Conservation (phyloP, 2,797 vertebrate species). For the Periophthalmus magnuspinnatus region DNA sequence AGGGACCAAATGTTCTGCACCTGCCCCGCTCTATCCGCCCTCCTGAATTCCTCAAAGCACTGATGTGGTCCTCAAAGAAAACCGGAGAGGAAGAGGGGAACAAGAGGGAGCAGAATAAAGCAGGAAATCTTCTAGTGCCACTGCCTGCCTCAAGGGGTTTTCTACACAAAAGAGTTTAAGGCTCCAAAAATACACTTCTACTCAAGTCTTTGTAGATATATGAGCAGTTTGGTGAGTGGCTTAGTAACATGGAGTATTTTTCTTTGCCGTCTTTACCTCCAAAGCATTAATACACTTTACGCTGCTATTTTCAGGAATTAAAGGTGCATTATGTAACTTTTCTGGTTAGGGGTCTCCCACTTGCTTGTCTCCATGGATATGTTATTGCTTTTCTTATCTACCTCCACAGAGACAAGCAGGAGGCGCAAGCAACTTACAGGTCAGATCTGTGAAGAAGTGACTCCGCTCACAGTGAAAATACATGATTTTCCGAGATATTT, state of each 20-base stretch:
- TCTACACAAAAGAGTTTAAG: constrained; percentile 43
- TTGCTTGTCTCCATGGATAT: no score
- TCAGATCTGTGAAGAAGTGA: no score
- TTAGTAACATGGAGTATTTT: not conserved
- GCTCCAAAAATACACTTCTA: constrained; percentile 33
- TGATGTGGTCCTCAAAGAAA: constrained; percentile 40
- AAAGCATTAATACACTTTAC: not conserved
- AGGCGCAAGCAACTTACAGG: no score
- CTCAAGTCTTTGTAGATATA: constrained; percentile 25
- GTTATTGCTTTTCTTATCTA: no score
- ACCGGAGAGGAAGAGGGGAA: constrained; percentile 23
- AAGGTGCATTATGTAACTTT: no score
- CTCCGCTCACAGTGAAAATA: no score
- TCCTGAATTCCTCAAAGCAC: constrained; percentile 47
- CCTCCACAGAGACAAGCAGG: no score
- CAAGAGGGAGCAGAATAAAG: constrained; percentile 21
- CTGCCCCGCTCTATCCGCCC: constrained; percentile 47
- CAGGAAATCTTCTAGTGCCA: constrained; percentile 40
- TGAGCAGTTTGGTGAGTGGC: not conserved
- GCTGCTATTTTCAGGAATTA: no score
- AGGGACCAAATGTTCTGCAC: constrained; percentile 55
- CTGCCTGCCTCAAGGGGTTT: constrained; percentile 53
- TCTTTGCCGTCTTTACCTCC: not conserved
- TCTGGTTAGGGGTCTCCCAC: no score
- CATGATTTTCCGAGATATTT: no score